Conservation (phyloP, 1,140 invertebrate species). For the Lerema accius region DNA sequence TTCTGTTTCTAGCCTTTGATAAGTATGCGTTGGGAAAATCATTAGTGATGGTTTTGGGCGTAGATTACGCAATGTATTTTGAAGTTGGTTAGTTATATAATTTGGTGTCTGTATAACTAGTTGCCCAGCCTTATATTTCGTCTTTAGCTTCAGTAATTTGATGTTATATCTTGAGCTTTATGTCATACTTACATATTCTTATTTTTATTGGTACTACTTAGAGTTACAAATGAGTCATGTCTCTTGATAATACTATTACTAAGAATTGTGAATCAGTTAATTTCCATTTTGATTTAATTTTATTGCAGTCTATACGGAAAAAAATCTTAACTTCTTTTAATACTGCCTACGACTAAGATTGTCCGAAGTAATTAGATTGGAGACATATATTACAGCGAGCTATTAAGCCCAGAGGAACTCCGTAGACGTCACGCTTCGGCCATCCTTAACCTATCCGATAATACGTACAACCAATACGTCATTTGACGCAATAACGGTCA, state of each 20-base stretch:
- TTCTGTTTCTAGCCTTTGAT: conserved; percentile 25
- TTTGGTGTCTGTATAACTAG: too few relatives aligned
- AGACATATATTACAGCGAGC: conserved; percentile 7
- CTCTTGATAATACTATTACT: too few relatives aligned
- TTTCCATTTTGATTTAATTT: too few relatives aligned
- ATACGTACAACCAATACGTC: conserved; percentile 75
- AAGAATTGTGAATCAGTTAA: too few relatives aligned
- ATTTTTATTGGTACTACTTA: too few relatives aligned
- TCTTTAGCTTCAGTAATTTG: too few relatives aligned
- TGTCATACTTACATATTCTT: too few relatives aligned
- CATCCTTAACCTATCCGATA: conserved; percentile 65
- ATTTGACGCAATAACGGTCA: conserved; percentile 81
- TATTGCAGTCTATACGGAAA: too few relatives aligned
- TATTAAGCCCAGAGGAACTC: conserved; percentile 30
- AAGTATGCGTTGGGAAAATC: conserved; percentile 2
- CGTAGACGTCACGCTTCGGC: conserved; percentile 52
- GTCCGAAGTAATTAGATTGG: conserved; percentile 15
- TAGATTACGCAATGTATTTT: background rate
- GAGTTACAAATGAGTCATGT: too few relatives aligned
- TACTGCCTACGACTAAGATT: background rate
- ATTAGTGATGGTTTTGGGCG: background rate
- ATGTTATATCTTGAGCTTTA: too few relatives aligned
- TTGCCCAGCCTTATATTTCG: too few relatives aligned
- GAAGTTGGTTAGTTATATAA: background rate
- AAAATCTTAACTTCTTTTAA: too few relatives aligned